Evolutionary conservation across 2,888 invertebrate genomes (phyloP), one percentile per base, ranked within the genome.

Genomic region (Diarsia dahlii): DNA sequence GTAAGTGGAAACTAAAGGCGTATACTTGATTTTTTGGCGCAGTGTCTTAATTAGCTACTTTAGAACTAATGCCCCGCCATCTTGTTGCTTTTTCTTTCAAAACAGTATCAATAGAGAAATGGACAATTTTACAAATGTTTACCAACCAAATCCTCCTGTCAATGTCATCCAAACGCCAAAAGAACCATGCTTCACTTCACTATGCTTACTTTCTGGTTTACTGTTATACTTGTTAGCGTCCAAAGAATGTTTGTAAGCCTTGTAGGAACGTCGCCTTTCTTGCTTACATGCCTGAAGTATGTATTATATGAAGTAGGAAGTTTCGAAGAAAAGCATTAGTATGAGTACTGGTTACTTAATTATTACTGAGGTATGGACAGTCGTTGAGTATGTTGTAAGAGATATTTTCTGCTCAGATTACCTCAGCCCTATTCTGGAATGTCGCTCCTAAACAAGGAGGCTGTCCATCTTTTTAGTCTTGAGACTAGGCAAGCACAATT

Each of bases 271-370:
- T 52, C 34, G 68, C 23, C 18, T 65, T 71, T 84, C 74, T 83
- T 84, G 58, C 73, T 56, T 18, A 80, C 64, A 81, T 81, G 50
- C 63, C 69, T 72, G 78, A 74, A 83, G 71, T 63, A 74, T 83
- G 81, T 81, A 65, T 58, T 60, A 78, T 66, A 71, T 62, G 34
- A 74, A 60, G 60, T 63, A 75, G 75, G 80, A 79, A 77, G 73
- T 77, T 82, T 58, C 73, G 50, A 58, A 84, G 81, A 83, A 84
- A 74, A 83, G 50, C 81, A 68, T 84, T 65, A 71, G 56, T 76
- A 81, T 80, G 58, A 68, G 77, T 74, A 81, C 77, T 65, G 70
- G 73, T 84, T 77, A 73, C 73, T 84, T 84, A 74, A 81, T 84
- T 74, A 71, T 73, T 84, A 73, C 76, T 46, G 52, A 70, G 70